phyloP scores from a whole-genome alignment of 2,888 invertebrate genomes.

The Ophion ellenae region DNA sequence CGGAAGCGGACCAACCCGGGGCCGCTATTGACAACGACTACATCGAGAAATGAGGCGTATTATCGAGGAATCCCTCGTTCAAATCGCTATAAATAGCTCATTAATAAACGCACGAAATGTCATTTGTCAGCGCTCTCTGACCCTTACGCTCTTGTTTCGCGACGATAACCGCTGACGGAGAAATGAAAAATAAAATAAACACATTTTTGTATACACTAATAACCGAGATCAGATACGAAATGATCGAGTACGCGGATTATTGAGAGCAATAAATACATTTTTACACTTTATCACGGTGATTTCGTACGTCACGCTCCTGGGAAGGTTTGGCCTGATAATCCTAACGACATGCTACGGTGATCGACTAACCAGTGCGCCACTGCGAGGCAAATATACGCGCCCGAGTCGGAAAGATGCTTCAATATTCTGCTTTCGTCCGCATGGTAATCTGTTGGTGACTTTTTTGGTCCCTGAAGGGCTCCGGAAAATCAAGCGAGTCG shows the following conservation, averaged over 20 bases:
- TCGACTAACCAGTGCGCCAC: too few species aligned
- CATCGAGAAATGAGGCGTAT: constrained; percentile 77
- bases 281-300: neutral
- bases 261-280: neutral
- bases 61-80: constrained; percentile 31
- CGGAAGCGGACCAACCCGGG: constrained; percentile 71
- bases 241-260: neutral
- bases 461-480: too few species aligned
- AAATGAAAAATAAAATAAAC: neutral
- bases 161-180: neutral
- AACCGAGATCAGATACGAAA: constrained; percentile 3
- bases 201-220: constrained; percentile 39
- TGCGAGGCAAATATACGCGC: too few species aligned
- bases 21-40: constrained; percentile 75
- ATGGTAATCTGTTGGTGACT: too few species aligned
- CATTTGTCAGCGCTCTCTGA: constrained; percentile 19
- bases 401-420: too few species aligned
- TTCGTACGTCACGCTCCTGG: neutral
- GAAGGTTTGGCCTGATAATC: neutral
- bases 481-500: too few species aligned
- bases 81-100: constrained; percentile 47
- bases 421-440: too few species aligned
- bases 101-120: constrained; percentile 19
- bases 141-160: neutral
- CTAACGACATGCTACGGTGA: too few species aligned